Conservation (phyloP, 2,888 invertebrate genomes). For the Odontocolon sp. region DNA sequence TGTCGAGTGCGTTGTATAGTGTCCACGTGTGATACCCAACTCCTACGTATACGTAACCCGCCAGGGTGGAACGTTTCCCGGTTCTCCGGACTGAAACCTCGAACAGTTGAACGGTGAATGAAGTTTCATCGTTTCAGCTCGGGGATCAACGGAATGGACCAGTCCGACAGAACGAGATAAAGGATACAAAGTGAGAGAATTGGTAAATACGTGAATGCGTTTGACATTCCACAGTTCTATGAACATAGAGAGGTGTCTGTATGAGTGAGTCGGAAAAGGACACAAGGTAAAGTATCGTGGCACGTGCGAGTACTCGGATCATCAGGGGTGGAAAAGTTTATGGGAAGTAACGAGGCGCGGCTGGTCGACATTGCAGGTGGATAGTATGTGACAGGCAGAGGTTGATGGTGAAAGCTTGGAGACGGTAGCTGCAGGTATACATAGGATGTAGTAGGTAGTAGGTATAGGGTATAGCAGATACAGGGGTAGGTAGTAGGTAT, state of each 20-base stretch:
- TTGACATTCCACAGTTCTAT: no score
- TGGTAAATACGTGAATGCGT: no score
- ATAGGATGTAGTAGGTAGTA: background rate
- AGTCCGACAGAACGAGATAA: background rate
- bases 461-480: slow-evolving; percentile 16
- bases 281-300: slow-evolving; percentile 3
- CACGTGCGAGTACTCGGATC: slow-evolving; percentile 45
- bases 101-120: background rate
- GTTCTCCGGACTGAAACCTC: background rate
- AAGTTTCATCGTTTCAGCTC: background rate
- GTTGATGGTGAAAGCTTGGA: slow-evolving; percentile 34
- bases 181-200: background rate
- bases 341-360: slow-evolving; percentile 61
- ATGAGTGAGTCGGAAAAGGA: background rate
- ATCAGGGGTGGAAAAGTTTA: slow-evolving; percentile 53
- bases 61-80: background rate
- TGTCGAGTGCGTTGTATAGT: slow-evolving; percentile 5
- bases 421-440: slow-evolving; percentile 28
- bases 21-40: background rate
- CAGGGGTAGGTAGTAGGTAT: slow-evolving; percentile 1
- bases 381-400: slow-evolving; percentile 10
- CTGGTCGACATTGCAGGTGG: slow-evolving; percentile 45
- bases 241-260: no score
- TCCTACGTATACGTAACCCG: background rate
- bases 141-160: background rate